Evolutionary conservation across 2,113 vertebrate species (phyloP).

Genomic region (Carassius auratus): DNA sequence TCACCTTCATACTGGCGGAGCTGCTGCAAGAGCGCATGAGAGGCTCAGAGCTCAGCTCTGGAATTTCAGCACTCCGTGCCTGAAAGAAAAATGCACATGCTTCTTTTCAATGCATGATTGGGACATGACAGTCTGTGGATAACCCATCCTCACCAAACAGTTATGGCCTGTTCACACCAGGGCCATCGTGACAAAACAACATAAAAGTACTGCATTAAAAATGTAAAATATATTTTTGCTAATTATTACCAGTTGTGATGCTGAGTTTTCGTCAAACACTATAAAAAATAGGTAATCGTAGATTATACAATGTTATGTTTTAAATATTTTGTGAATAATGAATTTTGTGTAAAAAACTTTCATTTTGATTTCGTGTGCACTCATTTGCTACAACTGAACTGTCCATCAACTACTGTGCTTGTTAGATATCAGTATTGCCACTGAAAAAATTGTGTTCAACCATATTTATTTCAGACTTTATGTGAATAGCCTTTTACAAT

Average conservation of each 20-base stretch:
- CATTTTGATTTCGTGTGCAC: no score
- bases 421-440: no score
- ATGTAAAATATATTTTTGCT: no score
- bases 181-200: neutral
- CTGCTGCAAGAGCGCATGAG: conserved; percentile 87
- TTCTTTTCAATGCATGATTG: neutral
- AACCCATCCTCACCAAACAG: neutral
- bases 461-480: neutral
- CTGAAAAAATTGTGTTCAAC: neutral
- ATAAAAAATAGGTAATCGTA: neutral
- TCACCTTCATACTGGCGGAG: conserved; percentile 97
- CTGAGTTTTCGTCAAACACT: no score
- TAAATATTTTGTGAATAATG: no score
- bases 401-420: no score
- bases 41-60: conserved; percentile 85
- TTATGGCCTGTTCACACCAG: neutral
- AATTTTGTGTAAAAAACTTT: no score
- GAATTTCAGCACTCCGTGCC: conserved; percentile 96
- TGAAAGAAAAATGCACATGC: conserved; percentile 60
- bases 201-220: neutral
- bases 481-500: neutral
- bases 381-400: no score
- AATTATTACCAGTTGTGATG: no score
- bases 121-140: neutral
- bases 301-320: no score